These are phyloP conservation scores for Prunella himalayana DNA, from an alignment of 2,113 vertebrate genomes.

Conservation along the genomic window DNA sequence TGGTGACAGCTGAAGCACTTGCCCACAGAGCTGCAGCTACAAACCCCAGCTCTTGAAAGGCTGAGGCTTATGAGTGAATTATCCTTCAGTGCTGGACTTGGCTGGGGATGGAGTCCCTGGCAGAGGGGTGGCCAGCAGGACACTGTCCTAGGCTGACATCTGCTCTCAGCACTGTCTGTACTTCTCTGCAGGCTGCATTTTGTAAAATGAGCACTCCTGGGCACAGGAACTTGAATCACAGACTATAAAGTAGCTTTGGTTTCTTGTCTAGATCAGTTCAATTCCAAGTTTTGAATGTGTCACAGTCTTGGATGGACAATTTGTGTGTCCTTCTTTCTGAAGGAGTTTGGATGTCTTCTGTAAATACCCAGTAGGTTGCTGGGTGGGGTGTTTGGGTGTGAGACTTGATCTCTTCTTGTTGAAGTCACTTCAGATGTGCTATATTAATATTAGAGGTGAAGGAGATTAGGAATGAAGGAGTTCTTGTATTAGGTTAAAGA, in stretches of 20 bases:
- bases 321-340: background rate
- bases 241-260: background rate
- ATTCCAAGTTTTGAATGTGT: background rate
- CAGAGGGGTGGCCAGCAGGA: background rate
- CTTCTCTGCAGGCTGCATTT: background rate
- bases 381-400: background rate
- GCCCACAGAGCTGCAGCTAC: background rate
- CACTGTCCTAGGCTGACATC: background rate
- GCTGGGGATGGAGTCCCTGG: background rate
- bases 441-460: background rate
- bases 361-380: background rate
- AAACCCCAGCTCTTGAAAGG: background rate
- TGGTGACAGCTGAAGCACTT: background rate
- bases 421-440: background rate
- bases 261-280: background rate
- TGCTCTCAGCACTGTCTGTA: background rate
- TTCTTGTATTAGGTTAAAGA: background rate
- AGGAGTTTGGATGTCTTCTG: background rate
- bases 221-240: background rate
- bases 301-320: background rate
- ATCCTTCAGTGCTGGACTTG: background rate
- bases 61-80: background rate
- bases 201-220: background rate
- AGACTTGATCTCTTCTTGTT: background rate
- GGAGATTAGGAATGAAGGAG: background rate